A percentile compares a stretch with the other conserved stretches of the same genome.
Conservation (phyloP, 2,113 vertebrate species). For the Pleuronectes platessa region DNA sequence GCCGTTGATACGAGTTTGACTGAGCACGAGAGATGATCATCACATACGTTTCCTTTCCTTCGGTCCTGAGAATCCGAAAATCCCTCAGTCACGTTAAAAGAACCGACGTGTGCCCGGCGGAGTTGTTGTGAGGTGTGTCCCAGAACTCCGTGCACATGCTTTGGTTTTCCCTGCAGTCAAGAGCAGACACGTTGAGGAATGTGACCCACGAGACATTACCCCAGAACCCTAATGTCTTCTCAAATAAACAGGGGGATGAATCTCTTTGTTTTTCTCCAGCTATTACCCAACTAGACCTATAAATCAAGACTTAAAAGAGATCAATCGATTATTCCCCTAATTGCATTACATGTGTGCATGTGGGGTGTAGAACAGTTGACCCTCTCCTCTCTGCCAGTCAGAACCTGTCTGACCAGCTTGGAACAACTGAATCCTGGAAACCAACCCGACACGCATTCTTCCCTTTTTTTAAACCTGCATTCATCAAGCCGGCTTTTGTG, state of each 20-base stretch:
- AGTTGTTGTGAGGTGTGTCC: slow-evolving; percentile 48
- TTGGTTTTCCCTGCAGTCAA: slow-evolving; percentile 58
- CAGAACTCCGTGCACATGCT: slow-evolving; percentile 23
- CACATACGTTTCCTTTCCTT: neutral
- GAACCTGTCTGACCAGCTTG: slow-evolving; percentile 65
- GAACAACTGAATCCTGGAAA: slow-evolving; percentile 16
- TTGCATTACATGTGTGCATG: neutral
- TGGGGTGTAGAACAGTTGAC: neutral
- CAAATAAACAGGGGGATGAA: slow-evolving; percentile 1
- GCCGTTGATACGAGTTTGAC: neutral
- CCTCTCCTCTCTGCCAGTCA: slow-evolving; percentile 33
- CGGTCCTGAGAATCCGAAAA: neutral
- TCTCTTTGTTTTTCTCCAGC: slow-evolving; percentile 15
- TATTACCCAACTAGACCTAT: slow-evolving; percentile 24
- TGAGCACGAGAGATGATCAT: neutral
- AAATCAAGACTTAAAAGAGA: slow-evolving; percentile 6
- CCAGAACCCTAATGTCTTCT: slow-evolving; percentile 19
- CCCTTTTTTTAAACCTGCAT: slow-evolving; percentile 12
- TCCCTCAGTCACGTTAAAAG: neutral
- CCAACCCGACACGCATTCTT: neutral
- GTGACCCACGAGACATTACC: slow-evolving; percentile 43
- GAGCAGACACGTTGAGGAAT: slow-evolving; percentile 80
- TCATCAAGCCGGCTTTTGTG: slow-evolving; percentile 1
- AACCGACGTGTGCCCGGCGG: neutral
- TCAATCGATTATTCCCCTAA: neutral